phyloP scores from a whole-genome alignment of 2,113 vertebrate genomes.

The Dipodomys spectabilis region DNA sequence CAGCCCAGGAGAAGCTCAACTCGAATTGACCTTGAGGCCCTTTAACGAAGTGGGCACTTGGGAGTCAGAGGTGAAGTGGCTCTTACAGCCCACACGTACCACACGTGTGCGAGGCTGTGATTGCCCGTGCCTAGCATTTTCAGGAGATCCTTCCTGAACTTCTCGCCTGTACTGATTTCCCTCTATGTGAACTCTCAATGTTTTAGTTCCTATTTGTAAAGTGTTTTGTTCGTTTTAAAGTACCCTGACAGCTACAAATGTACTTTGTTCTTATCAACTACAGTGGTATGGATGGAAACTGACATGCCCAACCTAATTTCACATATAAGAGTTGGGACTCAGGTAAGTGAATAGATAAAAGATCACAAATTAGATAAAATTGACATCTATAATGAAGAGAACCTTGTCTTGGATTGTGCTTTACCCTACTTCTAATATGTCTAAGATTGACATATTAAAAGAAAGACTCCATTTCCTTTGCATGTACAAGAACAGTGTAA shows the following conservation, averaged over 20 bases:
- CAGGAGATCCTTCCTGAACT: background rate
- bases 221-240: slow-evolving; percentile 5
- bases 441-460: background rate
- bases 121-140: background rate
- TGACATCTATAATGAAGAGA: background rate
- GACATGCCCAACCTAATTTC: background rate
- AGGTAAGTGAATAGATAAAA: background rate
- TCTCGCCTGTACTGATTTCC: background rate
- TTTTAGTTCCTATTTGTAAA: background rate
- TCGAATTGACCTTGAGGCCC: background rate
- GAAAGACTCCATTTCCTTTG: background rate
- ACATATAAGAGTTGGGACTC: slow-evolving; percentile 8
- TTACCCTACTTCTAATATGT: background rate
- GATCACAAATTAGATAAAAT: background rate
- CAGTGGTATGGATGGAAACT: background rate
- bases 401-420: background rate
- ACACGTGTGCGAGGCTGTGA: too few relatives aligned
- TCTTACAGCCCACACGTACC: background rate
- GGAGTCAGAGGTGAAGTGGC: background rate
- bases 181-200: background rate
- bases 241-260: background rate
- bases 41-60: slow-evolving; percentile 15
- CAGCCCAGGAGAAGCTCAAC: background rate
- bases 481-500: background rate
- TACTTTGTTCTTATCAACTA: background rate